Conservation (phyloP, 35 echinoderm and acorn worm species). For the Anneissia japonica region DNA sequence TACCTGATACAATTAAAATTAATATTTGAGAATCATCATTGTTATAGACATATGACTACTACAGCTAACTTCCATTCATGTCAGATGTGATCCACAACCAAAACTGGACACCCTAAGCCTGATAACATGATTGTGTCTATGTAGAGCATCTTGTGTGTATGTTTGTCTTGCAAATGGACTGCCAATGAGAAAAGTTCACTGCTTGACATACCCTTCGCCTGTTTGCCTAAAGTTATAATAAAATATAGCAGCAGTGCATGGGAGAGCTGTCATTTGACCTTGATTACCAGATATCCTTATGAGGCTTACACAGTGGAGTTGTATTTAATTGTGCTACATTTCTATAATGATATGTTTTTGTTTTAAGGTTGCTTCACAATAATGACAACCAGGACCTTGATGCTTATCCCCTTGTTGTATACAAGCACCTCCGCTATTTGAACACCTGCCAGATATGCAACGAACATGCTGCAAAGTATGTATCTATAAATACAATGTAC, state of each 20-base stretch:
- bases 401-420: conserved; percentile 53
- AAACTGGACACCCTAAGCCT: not conserved
- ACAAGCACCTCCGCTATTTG: conserved; percentile 32
- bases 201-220: too few species aligned
- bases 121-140: not conserved
- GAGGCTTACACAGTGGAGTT: too few species aligned
- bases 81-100: not conserved
- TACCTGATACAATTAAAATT: not conserved
- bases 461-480: conserved; percentile 57
- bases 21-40: not conserved
- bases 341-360: not conserved
- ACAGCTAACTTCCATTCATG: not conserved
- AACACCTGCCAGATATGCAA: conserved; percentile 65
- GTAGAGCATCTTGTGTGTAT: too few species aligned
- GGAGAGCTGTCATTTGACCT: too few species aligned
- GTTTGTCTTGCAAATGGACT: too few species aligned
- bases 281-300: too few species aligned
- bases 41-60: not conserved
- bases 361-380: conserved; percentile 57
- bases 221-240: too few species aligned
- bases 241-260: too few species aligned
- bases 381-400: conserved; percentile 61
- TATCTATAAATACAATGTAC: too few species aligned
- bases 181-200: too few species aligned
- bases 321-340: too few species aligned